Percentiles rank a stretch among this genome's conserved stretches.
Conservation (phyloP, 2,888 invertebrate species). For the Caenorhabditis doughertyi region DNA sequence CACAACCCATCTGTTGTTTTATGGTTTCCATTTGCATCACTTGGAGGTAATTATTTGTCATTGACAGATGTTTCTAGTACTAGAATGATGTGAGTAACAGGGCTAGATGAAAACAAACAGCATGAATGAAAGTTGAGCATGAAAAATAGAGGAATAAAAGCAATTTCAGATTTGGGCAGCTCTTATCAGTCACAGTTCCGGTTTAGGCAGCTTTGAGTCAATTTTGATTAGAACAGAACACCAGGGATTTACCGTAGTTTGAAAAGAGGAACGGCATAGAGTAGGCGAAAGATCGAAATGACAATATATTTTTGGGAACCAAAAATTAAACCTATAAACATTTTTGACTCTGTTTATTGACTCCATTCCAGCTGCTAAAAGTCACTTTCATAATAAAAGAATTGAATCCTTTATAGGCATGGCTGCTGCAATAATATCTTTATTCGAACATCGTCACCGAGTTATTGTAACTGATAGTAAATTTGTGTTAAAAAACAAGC, state of each 20-base stretch:
- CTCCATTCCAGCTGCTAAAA: background rate
- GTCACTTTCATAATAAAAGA: no score
- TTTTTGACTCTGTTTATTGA: background rate
- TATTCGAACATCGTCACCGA: constrained; percentile 44
- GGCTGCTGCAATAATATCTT: constrained; percentile 7
- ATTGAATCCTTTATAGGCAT: constrained; percentile 18
- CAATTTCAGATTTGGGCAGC: no score
- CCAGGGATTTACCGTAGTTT: no score
- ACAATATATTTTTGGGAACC: no score
- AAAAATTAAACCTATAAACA: background rate
- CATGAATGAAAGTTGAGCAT: no score
- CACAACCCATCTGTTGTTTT: background rate
- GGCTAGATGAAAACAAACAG: no score
- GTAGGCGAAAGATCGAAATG: no score
- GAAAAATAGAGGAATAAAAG: no score
- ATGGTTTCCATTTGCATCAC: constrained; percentile 8
- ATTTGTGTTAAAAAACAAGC: constrained; percentile 14
- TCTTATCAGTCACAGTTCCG: no score
- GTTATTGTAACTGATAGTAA: constrained; percentile 21
- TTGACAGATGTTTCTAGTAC: background rate
- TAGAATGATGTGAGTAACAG: background rate
- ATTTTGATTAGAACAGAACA: no score
- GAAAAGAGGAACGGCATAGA: no score
- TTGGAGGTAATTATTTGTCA: constrained; percentile 3
- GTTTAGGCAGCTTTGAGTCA: no score